Conservation (phyloP, 2,888 invertebrate species). For the Chromoteleia sp. region DNA sequence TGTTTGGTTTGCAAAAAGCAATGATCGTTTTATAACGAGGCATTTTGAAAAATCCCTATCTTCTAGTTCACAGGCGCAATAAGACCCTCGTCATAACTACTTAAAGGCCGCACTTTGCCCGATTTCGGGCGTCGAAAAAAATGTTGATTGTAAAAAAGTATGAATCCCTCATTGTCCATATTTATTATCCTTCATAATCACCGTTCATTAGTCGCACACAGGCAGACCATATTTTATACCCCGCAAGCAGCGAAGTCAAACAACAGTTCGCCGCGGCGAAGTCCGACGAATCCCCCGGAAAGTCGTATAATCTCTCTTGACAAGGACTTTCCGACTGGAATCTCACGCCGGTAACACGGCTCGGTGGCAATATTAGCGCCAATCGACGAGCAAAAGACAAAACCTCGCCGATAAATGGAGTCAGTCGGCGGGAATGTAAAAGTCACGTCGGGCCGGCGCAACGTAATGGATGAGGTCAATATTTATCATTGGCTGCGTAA, state of each 20-base stretch:
- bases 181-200: constrained; percentile 40
- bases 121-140: constrained; percentile 15
- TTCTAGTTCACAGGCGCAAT: background rate
- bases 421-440: constrained; percentile 60
- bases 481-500: constrained; percentile 78
- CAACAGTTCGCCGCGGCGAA: constrained; percentile 32
- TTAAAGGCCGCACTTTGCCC: too few species aligned
- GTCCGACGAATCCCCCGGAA: constrained; percentile 31
- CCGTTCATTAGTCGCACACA: constrained; percentile 24
- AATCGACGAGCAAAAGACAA: constrained; percentile 71
- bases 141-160: constrained; percentile 29
- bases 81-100: background rate
- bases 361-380: constrained; percentile 62
- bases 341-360: constrained; percentile 40
- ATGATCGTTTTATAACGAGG: background rate
- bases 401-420: constrained; percentile 55
- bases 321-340: constrained; percentile 39
- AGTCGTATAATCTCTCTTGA: constrained; percentile 52
- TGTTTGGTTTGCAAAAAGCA: background rate
- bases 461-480: constrained; percentile 69
- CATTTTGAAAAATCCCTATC: background rate
- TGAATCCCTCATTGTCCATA: constrained; percentile 18
- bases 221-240: constrained; percentile 28
- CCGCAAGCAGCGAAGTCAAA: constrained; percentile 28
- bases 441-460: constrained; percentile 51